Evolutionary conservation across 2,888 invertebrate species (phyloP), one percentile per base, ranked within the genome.

Genomic region (Erebia ligea): DNA sequence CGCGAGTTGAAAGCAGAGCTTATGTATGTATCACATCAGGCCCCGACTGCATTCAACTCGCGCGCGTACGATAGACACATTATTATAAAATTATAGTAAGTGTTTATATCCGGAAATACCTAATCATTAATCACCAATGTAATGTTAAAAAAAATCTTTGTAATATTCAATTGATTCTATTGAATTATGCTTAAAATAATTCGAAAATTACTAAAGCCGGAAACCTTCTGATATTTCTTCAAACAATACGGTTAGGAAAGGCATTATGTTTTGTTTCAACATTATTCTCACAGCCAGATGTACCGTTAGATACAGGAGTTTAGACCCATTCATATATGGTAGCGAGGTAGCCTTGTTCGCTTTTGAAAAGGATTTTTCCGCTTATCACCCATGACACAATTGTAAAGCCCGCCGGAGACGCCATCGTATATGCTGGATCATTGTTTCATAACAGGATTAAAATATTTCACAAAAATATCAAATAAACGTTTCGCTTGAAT

Each of bases 351-450:
- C 64, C 52, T 25, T 50, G 70, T 81, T 77, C 78, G 76, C 77
- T 76, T 81, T 83, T 82, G 82, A 82, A 85, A 87, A 80, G 77
- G 85, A 82, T 84, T 85, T 84, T 87, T 85, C 82, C 83, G 84
- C 86, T 87, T 86, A 86, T 86, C 83, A 84, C 84, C 82, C 85
- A 85, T 85, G 85, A 86, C 85, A 85, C 82, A 83, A 79, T 86
- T 86, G 78, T 76, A 75, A 76, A 76, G 72, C 70, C 74, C 72
- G 73, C 68, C 75, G 78, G 62, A 70, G 68, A 71, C 74, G 78
- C 73, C 75, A 75, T 80, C 76, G 70, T 73, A 75, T 74, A 74
- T 74, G 73, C 76, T 76, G 67, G 76, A 77, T 75, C 76, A 76
- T 78, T 76, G 73, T 73, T 73, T 73, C 57, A 68, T 75, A 73